These are phyloP conservation scores for Himalopsyche japonica DNA, from an alignment of 2,888 invertebrate species.

Conservation along the genomic window DNA sequence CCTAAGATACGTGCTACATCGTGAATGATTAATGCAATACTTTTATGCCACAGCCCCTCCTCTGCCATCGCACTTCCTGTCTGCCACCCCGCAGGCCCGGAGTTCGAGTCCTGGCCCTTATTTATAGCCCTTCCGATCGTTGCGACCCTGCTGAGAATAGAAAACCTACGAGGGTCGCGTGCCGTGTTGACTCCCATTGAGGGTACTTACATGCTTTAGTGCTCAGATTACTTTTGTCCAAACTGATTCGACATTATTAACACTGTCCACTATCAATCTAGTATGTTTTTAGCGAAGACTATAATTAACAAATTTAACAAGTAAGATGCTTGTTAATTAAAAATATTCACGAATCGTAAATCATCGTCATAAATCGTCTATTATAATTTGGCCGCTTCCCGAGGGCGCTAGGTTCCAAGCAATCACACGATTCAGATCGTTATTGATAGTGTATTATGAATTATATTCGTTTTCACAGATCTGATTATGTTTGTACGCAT, in stretches of 20 bases:
- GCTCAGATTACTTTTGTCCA: background rate
- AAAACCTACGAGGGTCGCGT: background rate
- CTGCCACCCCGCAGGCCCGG: background rate
- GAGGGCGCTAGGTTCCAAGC: too few species aligned
- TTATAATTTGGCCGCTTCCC: too few species aligned
- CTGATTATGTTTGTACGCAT: too few species aligned
- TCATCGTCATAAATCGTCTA: too few species aligned
- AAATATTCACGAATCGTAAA: too few species aligned
- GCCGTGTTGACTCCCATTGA: background rate
- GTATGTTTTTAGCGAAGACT: too few species aligned
- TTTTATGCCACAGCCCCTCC: constrained; percentile 14
- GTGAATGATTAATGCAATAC: constrained; percentile 23
- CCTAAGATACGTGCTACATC: background rate
- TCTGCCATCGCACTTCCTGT: background rate
- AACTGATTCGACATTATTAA: background rate
- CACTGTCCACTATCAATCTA: too few species aligned
- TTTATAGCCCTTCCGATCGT: background rate
- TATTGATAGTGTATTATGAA: too few species aligned
- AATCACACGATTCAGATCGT: too few species aligned
- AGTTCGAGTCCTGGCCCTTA: constrained; percentile 1
- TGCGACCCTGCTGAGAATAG: constrained; percentile 1
- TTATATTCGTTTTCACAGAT: too few species aligned
- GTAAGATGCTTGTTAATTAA: too few species aligned
- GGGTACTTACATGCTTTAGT: background rate
- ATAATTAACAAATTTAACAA: too few species aligned